These are phyloP conservation scores for Oreotrochilus melanogaster DNA, from an alignment of 2,113 vertebrate genomes.

Conservation along the genomic window DNA sequence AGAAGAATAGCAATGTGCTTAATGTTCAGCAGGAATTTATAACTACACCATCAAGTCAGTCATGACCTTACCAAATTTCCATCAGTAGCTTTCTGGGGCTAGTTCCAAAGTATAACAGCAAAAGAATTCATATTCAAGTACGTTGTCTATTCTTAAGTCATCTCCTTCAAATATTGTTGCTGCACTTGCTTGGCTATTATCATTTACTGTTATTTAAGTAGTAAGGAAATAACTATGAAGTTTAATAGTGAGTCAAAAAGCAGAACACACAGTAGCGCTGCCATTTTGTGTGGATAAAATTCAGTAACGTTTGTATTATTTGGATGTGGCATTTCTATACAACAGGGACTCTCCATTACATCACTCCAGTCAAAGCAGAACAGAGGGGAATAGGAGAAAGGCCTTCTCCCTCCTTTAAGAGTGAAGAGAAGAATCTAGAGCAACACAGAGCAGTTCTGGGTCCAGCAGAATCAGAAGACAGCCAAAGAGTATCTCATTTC, in stretches of 20 bases:
- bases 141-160: neutral
- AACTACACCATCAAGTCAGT: slow-evolving; percentile 61
- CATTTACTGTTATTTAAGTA: neutral
- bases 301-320: neutral
- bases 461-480: neutral
- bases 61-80: slow-evolving; percentile 51
- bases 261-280: neutral
- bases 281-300: neutral
- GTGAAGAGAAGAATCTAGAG: neutral
- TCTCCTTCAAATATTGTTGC: slow-evolving; percentile 45
- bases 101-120: neutral
- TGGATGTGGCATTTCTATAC: neutral
- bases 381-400: neutral
- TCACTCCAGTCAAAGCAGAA: neutral
- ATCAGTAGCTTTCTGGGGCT: neutral
- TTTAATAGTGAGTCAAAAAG: neutral
- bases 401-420: neutral
- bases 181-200: neutral
- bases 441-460: neutral
- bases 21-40: slow-evolving; percentile 54
- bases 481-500: neutral
- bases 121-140: slow-evolving; percentile 21
- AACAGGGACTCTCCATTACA: neutral
- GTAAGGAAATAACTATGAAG: neutral
- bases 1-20: slow-evolving; percentile 52